A percentile compares a stretch with the other conserved stretches of the same genome.
phyloP scores from a whole-genome alignment of 2,888 invertebrate genomes.

The Fragum fragum region DNA sequence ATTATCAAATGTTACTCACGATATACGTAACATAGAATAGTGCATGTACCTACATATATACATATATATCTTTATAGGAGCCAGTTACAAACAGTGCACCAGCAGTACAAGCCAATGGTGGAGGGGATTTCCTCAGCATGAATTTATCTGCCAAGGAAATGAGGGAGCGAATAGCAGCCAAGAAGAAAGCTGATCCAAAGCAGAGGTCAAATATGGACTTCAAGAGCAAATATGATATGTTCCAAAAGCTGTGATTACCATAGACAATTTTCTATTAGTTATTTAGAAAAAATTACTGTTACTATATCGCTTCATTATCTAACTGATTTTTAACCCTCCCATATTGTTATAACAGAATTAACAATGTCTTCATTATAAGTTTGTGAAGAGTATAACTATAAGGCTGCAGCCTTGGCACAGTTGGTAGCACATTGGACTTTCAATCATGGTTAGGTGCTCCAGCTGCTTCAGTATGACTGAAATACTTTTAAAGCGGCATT shows the following conservation, averaged over 20 bases:
- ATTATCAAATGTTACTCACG: too few species aligned
- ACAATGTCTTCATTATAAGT: not conserved
- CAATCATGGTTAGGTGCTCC: too few species aligned
- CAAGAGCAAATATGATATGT: slow-evolving; percentile 69
- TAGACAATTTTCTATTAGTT: not conserved
- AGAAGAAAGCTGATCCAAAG: slow-evolving; percentile 78
- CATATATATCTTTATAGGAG: slow-evolving; percentile 38
- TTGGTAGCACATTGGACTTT: too few species aligned
- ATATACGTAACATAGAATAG: not conserved
- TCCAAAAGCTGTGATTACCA: slow-evolving; percentile 71
- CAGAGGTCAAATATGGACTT: slow-evolving; percentile 67
- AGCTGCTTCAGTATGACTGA: too few species aligned
- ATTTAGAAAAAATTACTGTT: not conserved
- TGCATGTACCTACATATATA: slow-evolving; percentile 12
- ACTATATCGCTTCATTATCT: not conserved
- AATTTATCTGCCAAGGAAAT: slow-evolving; percentile 78
- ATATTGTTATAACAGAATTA: not conserved
- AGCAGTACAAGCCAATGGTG: slow-evolving; percentile 64
- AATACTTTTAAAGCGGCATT: too few species aligned
- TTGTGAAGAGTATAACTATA: too few species aligned
- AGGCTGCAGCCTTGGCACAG: too few species aligned
- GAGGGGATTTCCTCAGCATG: slow-evolving; percentile 55
- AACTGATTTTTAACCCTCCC: not conserved
- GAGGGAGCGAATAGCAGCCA: slow-evolving; percentile 73
- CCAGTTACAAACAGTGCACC: slow-evolving; percentile 40